Evolutionary conservation across 2,113 vertebrate genomes (phyloP).

Genomic region (Neotragus pygmaeus): DNA sequence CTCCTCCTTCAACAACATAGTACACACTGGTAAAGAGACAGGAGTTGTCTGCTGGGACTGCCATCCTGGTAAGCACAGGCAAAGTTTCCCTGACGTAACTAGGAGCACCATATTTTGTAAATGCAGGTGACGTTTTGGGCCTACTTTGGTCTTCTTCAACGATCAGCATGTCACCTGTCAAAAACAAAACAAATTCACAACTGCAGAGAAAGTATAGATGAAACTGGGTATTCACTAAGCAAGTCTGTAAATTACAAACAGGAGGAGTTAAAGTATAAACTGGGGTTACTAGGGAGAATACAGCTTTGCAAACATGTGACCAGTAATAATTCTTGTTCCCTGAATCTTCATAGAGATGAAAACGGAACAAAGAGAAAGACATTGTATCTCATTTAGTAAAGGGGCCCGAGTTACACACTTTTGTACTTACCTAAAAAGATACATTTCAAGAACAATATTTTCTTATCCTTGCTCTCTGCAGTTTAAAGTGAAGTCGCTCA

Average conservation of each 20-base stretch:
- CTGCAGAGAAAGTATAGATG: fast-evolving
- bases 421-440: background rate
- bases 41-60: conserved; percentile 96
- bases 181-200: conserved; percentile 44
- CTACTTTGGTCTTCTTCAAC: conserved; percentile 94
- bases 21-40: conserved; percentile 97
- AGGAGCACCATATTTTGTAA: conserved; percentile 78
- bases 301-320: background rate
- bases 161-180: conserved; percentile 94
- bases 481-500: background rate
- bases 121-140: conserved; percentile 76
- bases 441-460: background rate
- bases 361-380: background rate
- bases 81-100: conserved; percentile 72
- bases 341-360: background rate
- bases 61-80: conserved; percentile 85
- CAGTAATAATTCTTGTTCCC: background rate
- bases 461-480: background rate
- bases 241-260: background rate
- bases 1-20: conserved; percentile 94
- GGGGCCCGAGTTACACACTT: background rate
- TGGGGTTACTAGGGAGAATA: background rate
- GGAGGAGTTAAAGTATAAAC: background rate
- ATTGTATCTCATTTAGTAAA: background rate
- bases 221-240: background rate